Conservation (phyloP, 1,140 invertebrate species). For the Cylas formicarius region DNA sequence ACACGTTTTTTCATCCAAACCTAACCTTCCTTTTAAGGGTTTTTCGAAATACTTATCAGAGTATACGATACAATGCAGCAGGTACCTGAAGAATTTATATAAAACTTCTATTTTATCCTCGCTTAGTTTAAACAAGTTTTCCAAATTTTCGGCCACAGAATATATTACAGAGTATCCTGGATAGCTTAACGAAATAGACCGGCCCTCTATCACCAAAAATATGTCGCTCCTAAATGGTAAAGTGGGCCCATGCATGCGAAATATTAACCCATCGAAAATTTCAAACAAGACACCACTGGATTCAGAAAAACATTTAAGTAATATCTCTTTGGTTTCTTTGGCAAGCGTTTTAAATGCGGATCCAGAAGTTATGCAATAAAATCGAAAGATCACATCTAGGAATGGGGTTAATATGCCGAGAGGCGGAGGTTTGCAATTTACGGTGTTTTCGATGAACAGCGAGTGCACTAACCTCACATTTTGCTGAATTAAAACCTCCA, state of each 20-base stretch:
- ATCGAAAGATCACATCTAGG: constrained; percentile 25
- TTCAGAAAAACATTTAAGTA: constrained; percentile 23
- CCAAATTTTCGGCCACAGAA: constrained; percentile 9
- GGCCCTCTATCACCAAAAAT: constrained; percentile 7
- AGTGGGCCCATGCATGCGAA: constrained; percentile 16
- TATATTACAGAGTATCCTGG: constrained; percentile 9
- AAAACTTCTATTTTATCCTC: constrained; percentile 11
- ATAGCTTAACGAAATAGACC: constrained; percentile 14
- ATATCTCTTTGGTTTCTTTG: constrained; percentile 25
- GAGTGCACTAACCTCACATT: constrained; percentile 44
- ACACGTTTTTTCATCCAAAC: constrained; percentile 22
- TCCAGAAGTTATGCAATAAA: constrained; percentile 25
- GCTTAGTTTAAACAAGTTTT: constrained; percentile 18
- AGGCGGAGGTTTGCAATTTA: constrained; percentile 18
- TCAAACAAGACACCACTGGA: constrained; percentile 8
- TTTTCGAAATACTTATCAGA: constrained; percentile 25
- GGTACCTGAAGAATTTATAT: constrained; percentile 22
- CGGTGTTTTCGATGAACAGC: constrained; percentile 32
- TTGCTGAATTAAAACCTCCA: constrained; percentile 43
- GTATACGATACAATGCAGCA: constrained; percentile 23
- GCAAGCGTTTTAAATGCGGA: constrained; percentile 15
- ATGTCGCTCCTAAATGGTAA: constrained; percentile 22
- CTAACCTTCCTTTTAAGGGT: constrained; percentile 22
- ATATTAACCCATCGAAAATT: constrained; percentile 32
- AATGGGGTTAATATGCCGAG: constrained; percentile 22